These are phyloP conservation scores for Pogonophryne albipinna DNA, from an alignment of 2,797 vertebrate species.

Conservation along the genomic window DNA sequence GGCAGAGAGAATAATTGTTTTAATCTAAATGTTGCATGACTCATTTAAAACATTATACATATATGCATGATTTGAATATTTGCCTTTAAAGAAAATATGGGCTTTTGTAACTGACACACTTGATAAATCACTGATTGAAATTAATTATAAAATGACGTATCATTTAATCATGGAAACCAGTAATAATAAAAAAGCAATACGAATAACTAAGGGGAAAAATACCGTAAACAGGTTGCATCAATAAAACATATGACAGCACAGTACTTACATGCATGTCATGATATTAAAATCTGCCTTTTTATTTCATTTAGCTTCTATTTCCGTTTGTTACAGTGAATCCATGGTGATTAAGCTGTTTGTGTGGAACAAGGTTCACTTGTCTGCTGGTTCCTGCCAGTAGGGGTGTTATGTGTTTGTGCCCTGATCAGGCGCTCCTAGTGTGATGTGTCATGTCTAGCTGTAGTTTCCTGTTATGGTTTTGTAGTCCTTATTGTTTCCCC, in stretches of 20 bases:
- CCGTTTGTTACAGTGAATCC: accelerated
- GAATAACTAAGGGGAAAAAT: too few species aligned
- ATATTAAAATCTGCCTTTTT: not conserved
- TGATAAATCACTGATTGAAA: not conserved
- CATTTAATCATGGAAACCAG: not conserved
- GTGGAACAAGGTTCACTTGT: not conserved
- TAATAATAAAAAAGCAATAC: not conserved
- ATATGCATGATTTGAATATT: not conserved
- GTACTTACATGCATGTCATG: not conserved
- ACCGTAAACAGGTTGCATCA: not conserved
- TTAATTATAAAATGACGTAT: too few species aligned
- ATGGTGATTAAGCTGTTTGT: not conserved
- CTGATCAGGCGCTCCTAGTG: too few species aligned
- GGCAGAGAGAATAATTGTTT: too few species aligned
- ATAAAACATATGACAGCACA: not conserved
- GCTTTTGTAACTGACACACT: not conserved
- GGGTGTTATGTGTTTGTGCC: too few species aligned
- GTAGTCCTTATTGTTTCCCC: too few species aligned
- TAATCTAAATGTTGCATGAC: too few species aligned
- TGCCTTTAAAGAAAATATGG: not conserved
- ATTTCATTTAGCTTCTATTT: not conserved
- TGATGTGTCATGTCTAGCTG: too few species aligned
- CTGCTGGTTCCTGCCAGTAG: conserved; percentile 40
- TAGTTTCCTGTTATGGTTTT: too few species aligned
- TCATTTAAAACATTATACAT: not conserved